phyloP scores from a whole-genome alignment of 2,113 vertebrate genomes.

The Crotalus viridis region DNA sequence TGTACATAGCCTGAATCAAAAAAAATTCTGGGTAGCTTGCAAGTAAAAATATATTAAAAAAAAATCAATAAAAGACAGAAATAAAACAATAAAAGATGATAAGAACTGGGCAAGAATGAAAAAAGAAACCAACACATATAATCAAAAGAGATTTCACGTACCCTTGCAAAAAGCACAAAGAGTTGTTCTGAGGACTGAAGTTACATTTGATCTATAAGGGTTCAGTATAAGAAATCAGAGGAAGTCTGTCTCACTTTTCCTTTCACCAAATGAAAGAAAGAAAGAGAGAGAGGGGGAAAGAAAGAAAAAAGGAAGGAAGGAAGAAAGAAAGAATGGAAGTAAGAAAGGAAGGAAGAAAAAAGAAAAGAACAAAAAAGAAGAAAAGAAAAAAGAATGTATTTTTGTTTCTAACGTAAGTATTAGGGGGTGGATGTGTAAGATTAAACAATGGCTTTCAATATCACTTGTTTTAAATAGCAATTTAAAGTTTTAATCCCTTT shows the following conservation, averaged over 20 bases:
- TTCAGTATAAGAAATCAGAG: not conserved
- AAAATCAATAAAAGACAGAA: not conserved
- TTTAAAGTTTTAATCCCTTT: not conserved
- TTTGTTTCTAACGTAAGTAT: not conserved
- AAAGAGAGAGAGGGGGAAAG: too few relatives aligned
- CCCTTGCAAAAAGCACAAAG: not conserved
- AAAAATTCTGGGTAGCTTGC: not conserved
- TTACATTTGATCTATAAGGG: not conserved
- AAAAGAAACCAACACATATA: too few relatives aligned
- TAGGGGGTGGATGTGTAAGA: not conserved
- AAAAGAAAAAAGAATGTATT: not conserved
- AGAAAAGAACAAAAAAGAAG: not conserved
- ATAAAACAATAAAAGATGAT: not conserved
- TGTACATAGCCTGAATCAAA: not conserved
- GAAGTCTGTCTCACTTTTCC: not conserved
- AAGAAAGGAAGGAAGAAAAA: too few relatives aligned
- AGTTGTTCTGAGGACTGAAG: not conserved
- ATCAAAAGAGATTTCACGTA: not conserved
- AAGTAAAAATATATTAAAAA: not conserved
- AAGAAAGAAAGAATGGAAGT: too few relatives aligned
- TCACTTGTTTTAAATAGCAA: not conserved
- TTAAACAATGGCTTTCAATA: not conserved
- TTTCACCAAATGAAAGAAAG: not conserved
- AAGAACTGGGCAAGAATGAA: not conserved
- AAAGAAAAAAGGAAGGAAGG: too few relatives aligned